Evolutionary conservation across 1,140 invertebrate genomes (phyloP), one percentile per base, ranked within the genome.

Genomic region (Hesperophylax magnus): DNA sequence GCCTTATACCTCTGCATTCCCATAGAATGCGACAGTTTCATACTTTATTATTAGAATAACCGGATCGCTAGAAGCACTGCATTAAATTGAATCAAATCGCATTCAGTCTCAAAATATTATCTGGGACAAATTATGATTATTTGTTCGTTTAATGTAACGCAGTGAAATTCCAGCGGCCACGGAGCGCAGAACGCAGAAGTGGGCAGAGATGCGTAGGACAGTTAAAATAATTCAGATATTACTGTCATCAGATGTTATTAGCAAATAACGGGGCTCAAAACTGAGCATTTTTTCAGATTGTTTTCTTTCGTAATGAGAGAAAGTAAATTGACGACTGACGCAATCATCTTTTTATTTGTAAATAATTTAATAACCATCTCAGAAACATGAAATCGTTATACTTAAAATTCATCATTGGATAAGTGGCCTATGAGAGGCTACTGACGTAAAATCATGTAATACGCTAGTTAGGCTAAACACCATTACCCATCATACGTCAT

Each of bases 251-350:
- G 20, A 58, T 27, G 60, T 7, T 9, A 47, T 47, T 47, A 47
- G 39, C 39, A 47, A 47, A 47, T 47, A 47, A 47, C 39, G 3
- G 34, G 34, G 8, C 34, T 34, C 34, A 61, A 61, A 61, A 61
- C 24, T 15, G n/a, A 67, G 17, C 17, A 67, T 27, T 67, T 34
- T 67, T 67, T 67, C 63, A 47, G 5, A 15, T 67, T 39, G 34
- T 67, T 34, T 67, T n/a, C 60, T 67, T 39, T 67, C 63, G 63
- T 67, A 67, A 67, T 31, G 14, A 31, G 63, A 67, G 63, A 67
- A 67, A 67, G 63, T 67, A 34, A 67, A 67, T 67, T 47, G 27
- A n/a, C 14, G 27, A 67, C n/a, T 67, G 22, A 31, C 63, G 63
- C 31, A 67, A 67, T n/a, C 15, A 34, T 39, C 34, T 67, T 31